These are phyloP conservation scores for Erebia aethiops DNA, from an alignment of 2,888 invertebrate species.

Conservation along the genomic window DNA sequence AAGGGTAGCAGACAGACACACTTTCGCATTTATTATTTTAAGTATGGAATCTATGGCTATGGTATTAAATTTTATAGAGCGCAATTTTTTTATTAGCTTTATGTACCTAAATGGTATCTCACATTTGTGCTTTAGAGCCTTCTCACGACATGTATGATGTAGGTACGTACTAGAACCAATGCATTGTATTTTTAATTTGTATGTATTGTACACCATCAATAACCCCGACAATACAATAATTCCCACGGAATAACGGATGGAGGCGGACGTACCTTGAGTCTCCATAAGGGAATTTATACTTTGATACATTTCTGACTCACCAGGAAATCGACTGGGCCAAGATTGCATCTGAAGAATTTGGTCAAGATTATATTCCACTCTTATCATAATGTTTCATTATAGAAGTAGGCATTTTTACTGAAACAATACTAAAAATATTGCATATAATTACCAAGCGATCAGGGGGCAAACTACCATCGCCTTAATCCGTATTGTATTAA, in stretches of 20 bases:
- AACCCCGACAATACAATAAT: slow-evolving; percentile 26
- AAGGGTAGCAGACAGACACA: too few relatives aligned
- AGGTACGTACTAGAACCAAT: not conserved
- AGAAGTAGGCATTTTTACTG: too few relatives aligned
- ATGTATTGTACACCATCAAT: slow-evolving; percentile 26
- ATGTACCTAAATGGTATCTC: too few relatives aligned
- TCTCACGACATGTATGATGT: slow-evolving; percentile 6
- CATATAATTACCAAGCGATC: too few relatives aligned
- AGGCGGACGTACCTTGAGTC: slow-evolving; percentile 32
- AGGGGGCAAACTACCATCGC: too few relatives aligned
- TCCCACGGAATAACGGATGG: slow-evolving; percentile 29
- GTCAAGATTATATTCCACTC: slow-evolving; percentile 2
- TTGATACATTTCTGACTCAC: slow-evolving; percentile 13
- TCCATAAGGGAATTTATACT: slow-evolving; percentile 27
- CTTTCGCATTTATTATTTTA: too few relatives aligned
- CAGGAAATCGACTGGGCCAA: not conserved
- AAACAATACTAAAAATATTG: too few relatives aligned
- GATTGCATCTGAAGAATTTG: slow-evolving; percentile 4
- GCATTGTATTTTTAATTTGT: slow-evolving; percentile 15
- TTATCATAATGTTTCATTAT: not conserved
- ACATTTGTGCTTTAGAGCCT: not conserved
- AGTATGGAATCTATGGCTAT: too few relatives aligned
- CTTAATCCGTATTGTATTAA: too few relatives aligned
- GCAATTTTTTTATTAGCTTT: too few relatives aligned
- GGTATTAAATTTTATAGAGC: too few relatives aligned